Base-by-base conservation (phyloP, 2,113 vertebrate species). In the Chloebia gouldiae region DNA sequence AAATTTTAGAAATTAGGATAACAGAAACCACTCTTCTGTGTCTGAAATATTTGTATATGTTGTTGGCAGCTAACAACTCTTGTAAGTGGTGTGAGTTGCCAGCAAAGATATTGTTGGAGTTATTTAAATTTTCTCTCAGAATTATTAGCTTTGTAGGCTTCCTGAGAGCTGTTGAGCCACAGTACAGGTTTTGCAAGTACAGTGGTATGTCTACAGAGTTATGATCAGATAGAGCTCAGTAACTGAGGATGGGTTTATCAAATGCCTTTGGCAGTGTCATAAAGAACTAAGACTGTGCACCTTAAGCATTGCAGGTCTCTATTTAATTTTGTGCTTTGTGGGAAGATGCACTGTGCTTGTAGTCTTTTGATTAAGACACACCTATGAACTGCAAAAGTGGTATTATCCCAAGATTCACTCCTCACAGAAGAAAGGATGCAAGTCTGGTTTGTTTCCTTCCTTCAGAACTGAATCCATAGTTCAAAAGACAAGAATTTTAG, bases 111-210 rank as follows among this genome's bases (percentile, higher is more conserved):
- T 22, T 50, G 22, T 27, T 94, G n/a, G 24, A 79, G 30, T 35
- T 42, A 72, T 82, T 85, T 80, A 87, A 22, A 54, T 81, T 85
- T 89, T 87, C 35, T 86, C 7, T 80, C 47, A 70, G 53, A 80
- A 85, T 90, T 87, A 85, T 35, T 87, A 85, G 13, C 50, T 89
- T 79, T 49, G 40, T 47, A 88, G 27, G 28, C 61, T 91, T 94
- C 47, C 61, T 80, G 59, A 54, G 71, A 92, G 39, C 20, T 54
- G 18, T 3, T 54, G 40, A 95, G 84, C 80, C 73, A 88, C 92
- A 64, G 40, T 83, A 86, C 87, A 82, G 81, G 95, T 96, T 95
- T 80, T 90, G 27, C 79, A 93, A 64, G 85, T 54, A 25, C 25
- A 50, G 25, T 75, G 53, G 20, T 68, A 44, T 9, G 3, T 54